These are phyloP conservation scores for Alauda arvensis DNA, from an alignment of 2,797 vertebrate genomes.

Conservation along the genomic window DNA sequence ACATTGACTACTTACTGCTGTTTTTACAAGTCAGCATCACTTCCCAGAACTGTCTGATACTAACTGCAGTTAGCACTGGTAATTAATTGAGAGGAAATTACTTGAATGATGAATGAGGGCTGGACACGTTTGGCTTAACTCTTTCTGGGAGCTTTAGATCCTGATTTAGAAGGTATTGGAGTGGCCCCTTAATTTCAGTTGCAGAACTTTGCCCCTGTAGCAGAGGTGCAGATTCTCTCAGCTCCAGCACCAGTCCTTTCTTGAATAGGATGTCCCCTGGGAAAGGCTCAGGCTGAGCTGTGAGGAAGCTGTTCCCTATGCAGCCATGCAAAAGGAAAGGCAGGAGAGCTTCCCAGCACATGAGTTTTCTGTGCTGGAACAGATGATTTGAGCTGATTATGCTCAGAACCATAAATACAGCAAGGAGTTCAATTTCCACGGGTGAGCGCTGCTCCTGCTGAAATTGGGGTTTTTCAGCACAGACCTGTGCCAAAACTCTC, in stretches of 20 bases:
- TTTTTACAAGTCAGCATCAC: constrained; percentile 5
- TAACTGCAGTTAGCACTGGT: background rate
- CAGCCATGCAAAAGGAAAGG: background rate
- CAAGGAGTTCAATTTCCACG: background rate
- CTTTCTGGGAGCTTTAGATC: background rate
- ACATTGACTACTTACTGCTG: constrained; percentile 1
- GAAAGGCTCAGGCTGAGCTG: background rate
- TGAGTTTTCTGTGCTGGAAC: background rate
- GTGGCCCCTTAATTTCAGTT: background rate
- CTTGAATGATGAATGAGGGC: background rate
- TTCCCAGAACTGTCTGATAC: constrained; percentile 21
- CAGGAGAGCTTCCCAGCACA: background rate
- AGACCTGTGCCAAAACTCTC: background rate
- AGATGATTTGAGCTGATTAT: background rate
- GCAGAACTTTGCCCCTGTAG: background rate
- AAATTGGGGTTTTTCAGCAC: background rate
- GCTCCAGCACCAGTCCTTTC: background rate
- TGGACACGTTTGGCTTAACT: background rate
- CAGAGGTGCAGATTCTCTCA: background rate
- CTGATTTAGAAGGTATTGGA: background rate
- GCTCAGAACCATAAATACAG: background rate
- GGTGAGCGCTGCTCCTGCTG: background rate
- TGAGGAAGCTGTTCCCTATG: background rate
- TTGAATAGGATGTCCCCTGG: background rate
- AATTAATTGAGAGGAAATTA: constrained; percentile 21